A percentile compares a stretch with the other conserved stretches of the same genome.
Conservation (phyloP, 2,797 vertebrate genomes). For the Telmatherina bonti region DNA sequence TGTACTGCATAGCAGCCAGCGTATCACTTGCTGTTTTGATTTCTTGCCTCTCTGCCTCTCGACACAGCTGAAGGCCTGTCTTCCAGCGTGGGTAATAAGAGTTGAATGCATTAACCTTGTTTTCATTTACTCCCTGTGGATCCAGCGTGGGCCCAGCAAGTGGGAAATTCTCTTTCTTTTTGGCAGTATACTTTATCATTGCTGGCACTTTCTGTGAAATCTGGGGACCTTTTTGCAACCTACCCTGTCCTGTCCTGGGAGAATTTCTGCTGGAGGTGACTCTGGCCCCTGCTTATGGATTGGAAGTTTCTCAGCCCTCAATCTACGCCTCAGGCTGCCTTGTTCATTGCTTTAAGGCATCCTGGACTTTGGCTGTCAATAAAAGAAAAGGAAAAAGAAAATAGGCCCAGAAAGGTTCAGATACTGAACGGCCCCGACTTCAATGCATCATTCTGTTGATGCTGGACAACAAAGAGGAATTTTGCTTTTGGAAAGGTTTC, state of each 20-base stretch:
- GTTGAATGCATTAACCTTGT: slow-evolving; percentile 86
- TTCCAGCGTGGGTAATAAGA: slow-evolving; percentile 80
- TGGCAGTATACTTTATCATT: slow-evolving; percentile 65
- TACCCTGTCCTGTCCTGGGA: slow-evolving; percentile 55
- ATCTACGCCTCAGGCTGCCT: slow-evolving; percentile 64
- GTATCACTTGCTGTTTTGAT: slow-evolving; percentile 76
- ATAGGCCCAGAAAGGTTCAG: slow-evolving; percentile 44
- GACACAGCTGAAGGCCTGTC: slow-evolving; percentile 74
- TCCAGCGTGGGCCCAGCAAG: slow-evolving; percentile 58
- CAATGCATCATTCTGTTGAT: slow-evolving; percentile 34
- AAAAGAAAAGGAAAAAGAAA: slow-evolving; percentile 4
- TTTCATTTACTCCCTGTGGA: slow-evolving; percentile 84
- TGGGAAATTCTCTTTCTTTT: slow-evolving; percentile 64
- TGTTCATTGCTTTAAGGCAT: slow-evolving; percentile 67
- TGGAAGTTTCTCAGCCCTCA: slow-evolving; percentile 53
- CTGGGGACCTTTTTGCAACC: slow-evolving; percentile 66
- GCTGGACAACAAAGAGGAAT: slow-evolving; percentile 20
- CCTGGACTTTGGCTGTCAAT: slow-evolving; percentile 56
- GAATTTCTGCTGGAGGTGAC: slow-evolving; percentile 72
- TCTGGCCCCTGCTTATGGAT: slow-evolving; percentile 42
- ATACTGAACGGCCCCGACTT: slow-evolving; percentile 39
- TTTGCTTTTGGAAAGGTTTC: slow-evolving; percentile 9
- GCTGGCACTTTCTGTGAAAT: slow-evolving; percentile 69
- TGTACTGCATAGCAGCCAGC: slow-evolving; percentile 48
- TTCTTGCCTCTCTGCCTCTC: slow-evolving; percentile 76